Base-by-base conservation (phyloP, 2,888 invertebrate genomes). In the Hirtodrosophila alboralis region DNA sequence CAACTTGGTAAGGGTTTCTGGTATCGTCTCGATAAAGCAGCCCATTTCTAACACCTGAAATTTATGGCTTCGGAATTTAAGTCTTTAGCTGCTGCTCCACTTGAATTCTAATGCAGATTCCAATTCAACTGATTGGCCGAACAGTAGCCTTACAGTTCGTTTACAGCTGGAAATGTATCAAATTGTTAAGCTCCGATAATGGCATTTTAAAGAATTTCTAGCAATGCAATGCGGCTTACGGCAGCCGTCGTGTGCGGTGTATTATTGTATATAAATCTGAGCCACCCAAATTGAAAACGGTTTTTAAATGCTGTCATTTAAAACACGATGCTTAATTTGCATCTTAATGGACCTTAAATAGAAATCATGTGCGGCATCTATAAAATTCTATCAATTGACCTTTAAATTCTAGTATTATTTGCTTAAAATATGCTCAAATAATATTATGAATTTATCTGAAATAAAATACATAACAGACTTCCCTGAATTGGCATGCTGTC, bases 21-120 rank as follows among this genome's bases (percentile, higher is more conserved):
- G n/a, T 12, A 5, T 23, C 30, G 49, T 31, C 14, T 31, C 13
- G 13, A 31, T 38, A 57, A 67, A 52, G 31, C 40, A 31, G 56
- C 65, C 77, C 76, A 72, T 68, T 74, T 81, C 79, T 78, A 83
- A 78, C 85, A 84, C 81, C 71, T 83, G 57, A 57, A 83, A 81
- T 80, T 78, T 80, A 85, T 73, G 72, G 33, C 33, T 6, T 18
- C 45, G 13, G 30, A 26, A 12, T 45, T 40, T 47, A 1, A 26
- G 47, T 51, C 47, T 27, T 51, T 54, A 41, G 45, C 51, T 28
- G 18, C 10, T 8, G 37, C 36, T 44, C 51, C 68, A 65, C 65
- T 60, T 60, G 52, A 53, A 62, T 73, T 51, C 58, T 67, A 56
- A 70, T 65, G 80, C 69, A 54, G 54, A 75, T 65, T 23, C 54